A percentile compares a stretch with the other conserved stretches of the same genome.
These are phyloP conservation scores for Rutpela maculata DNA, from an alignment of 2,888 invertebrate species.

Conservation along the genomic window DNA sequence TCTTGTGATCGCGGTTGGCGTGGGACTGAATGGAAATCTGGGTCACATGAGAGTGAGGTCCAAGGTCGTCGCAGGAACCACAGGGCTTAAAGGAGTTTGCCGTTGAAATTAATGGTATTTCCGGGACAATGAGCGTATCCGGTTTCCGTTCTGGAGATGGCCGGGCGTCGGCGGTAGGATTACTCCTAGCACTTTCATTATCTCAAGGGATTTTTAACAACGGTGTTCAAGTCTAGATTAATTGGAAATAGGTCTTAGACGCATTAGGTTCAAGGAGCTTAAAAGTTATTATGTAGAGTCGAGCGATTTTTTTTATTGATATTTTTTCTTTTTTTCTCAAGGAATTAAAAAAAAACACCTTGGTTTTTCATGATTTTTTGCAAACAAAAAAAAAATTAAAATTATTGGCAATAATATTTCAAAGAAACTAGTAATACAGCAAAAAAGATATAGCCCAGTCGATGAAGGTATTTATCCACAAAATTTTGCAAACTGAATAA, in stretches of 20 bases:
- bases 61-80: constrained; percentile 45
- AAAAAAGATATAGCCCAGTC: no score
- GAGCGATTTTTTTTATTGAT: no score
- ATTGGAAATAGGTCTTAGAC: background rate
- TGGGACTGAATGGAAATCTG: constrained; percentile 44
- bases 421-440: no score
- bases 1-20: constrained; percentile 35
- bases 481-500: no score
- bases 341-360: no score
- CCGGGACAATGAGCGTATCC: constrained; percentile 31
- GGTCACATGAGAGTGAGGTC: constrained; percentile 45
- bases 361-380: no score
- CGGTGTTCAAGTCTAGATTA: background rate
- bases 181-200: background rate
- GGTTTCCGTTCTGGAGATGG: constrained; percentile 25
- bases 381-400: no score
- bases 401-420: no score
- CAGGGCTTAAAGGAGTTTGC: constrained; percentile 31
- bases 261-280: background rate
- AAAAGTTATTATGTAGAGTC: no score
- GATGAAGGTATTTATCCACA: no score
- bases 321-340: no score
- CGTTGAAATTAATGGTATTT: constrained; percentile 38
- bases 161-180: constrained; percentile 4
- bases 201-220: constrained; percentile 3